phyloP scores from a whole-genome alignment of 2,888 invertebrate genomes.

The Linnaemya tessellans region DNA sequence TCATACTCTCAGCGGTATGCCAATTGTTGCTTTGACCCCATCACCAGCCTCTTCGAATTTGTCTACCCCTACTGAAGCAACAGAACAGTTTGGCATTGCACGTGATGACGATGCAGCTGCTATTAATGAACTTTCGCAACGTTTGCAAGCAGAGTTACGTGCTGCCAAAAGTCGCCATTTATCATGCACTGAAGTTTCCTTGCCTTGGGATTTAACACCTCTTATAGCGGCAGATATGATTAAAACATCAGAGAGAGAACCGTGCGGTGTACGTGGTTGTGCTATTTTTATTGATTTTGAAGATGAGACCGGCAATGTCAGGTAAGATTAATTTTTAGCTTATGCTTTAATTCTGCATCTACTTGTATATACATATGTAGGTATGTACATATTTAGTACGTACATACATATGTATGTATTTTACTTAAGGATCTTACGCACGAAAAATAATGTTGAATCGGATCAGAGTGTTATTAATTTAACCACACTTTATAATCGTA shows the following conservation, averaged over 20 bases:
- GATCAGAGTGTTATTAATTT: too few species aligned
- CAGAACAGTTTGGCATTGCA: conserved; percentile 71
- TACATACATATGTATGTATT: too few species aligned
- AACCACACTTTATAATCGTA: too few species aligned
- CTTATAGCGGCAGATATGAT: conserved; percentile 91
- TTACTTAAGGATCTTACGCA: too few species aligned
- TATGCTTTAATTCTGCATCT: too few species aligned
- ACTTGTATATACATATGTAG: neutral
- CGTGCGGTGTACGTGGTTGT: conserved; percentile 94
- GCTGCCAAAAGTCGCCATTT: conserved; percentile 91
- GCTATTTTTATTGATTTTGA: conserved; percentile 93
- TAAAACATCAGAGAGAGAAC: conserved; percentile 93
- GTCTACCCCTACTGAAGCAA: conserved; percentile 71
- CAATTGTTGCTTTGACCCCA: conserved; percentile 48
- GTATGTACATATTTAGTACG: too few species aligned
- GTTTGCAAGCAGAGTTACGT: conserved; percentile 90
- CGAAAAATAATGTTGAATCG: too few species aligned
- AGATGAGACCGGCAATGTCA: conserved; percentile 86
- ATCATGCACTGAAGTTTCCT: conserved; percentile 92
- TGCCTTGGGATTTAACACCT: conserved; percentile 92
- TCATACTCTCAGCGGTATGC: conserved; percentile 39
- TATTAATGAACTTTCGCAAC: conserved; percentile 87
- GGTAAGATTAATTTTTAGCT: too few species aligned
- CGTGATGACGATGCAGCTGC: conserved; percentile 78
- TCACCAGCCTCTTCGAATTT: conserved; percentile 66